phyloP scores from a whole-genome alignment of 2,113 vertebrate species.

The Micronycteris hirsuta region DNA sequence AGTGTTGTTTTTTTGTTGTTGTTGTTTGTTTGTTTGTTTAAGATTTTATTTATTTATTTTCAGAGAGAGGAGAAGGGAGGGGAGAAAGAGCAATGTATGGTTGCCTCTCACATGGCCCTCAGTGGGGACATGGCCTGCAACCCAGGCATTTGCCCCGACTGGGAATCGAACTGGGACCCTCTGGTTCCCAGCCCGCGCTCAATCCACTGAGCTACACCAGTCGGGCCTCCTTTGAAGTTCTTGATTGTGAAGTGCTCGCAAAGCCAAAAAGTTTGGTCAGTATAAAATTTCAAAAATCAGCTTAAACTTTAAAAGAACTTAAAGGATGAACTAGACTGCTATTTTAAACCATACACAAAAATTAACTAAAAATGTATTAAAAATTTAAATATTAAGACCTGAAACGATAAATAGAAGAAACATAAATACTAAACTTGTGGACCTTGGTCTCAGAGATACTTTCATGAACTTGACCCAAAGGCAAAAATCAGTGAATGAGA shows the following conservation, averaged over 20 bases:
- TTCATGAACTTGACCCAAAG: not conserved
- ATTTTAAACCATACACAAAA: not conserved
- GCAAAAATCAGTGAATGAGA: not conserved
- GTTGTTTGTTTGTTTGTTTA: too few relatives aligned
- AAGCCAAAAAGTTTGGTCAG: not conserved
- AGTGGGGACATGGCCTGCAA: too few relatives aligned
- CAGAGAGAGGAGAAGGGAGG: too few relatives aligned
- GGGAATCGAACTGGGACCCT: too few relatives aligned
- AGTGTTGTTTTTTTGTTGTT: too few relatives aligned
- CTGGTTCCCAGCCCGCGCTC: too few relatives aligned
- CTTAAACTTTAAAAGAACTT: not conserved
- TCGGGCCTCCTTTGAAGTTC: too few relatives aligned
- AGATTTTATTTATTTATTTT: too few relatives aligned
- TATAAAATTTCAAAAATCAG: not conserved
- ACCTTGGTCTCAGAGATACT: not conserved
- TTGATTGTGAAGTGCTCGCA: not conserved
- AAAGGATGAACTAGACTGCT: not conserved
- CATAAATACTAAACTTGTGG: not conserved
- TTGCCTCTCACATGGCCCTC: too few relatives aligned
- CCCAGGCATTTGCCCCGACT: too few relatives aligned
- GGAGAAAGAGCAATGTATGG: too few relatives aligned
- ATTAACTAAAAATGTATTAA: not conserved
- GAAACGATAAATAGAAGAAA: not conserved
- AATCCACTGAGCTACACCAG: too few relatives aligned
- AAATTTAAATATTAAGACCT: not conserved